Evolutionary conservation across 30 jellyfish, hydroid and myxozoan species (phyloP), one percentile per base, ranked within the genome.

Genomic region (Phacellophora camtschatica): DNA sequence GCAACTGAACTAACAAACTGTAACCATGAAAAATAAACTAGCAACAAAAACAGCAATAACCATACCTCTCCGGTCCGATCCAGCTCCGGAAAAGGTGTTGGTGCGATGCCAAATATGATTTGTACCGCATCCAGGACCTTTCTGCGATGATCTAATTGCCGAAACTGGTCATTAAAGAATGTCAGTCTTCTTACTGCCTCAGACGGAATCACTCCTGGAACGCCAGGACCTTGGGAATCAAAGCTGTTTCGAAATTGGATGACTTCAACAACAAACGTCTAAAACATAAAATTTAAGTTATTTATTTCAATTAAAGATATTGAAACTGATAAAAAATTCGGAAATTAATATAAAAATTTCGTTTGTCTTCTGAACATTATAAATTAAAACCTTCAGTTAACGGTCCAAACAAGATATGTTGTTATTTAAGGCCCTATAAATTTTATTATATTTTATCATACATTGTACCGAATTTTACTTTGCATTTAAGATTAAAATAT

Each of bases 191-290:
- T 61, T 5, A 79, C 97, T 10, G 97, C 97, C 23, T 67, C 94
- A 11, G 88, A 63, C 18, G 97, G 97, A 3, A 72, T 65, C 12
- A 88, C 71, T 18, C 97, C 97, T 11, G 97, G 94, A 0, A 88
- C 89, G 5, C 94, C 97, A 29, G 94, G 97, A 20, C 97, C 97
- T 70, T 78, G 97, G 0, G 97, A 88, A 61, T 88, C 97, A 59
- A 88, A 88, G 61, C 97, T 88, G 86, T 88, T 88, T 39, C 97
- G 81, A 50, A 88, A 88, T 49, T 79, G 97, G 25, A 88, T 88
- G 28, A 88, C 97, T 49, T 78, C 97, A 5, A 88, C 94, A 3
- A 88, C 97, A 62, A 88, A 88, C 11, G 84, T 85, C 97, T 88
- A 32, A 66, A 64, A 34, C 36, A 77, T 25, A 28, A 27, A 48